Conservation (phyloP, 2,797 vertebrate species). For the Tinamus major region DNA sequence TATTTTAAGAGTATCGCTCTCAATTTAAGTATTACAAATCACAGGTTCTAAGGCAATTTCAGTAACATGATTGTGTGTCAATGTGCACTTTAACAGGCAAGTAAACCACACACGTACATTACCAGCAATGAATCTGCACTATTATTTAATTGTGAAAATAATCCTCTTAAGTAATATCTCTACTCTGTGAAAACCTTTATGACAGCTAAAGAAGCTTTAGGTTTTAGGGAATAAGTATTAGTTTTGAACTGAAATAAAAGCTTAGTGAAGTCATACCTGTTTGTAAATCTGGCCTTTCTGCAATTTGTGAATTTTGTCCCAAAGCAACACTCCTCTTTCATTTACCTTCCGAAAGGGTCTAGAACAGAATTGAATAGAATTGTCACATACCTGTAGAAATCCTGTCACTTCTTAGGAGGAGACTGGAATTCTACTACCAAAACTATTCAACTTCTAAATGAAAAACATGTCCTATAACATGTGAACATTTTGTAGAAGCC, state of each 20-base stretch:
- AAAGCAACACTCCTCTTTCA: conserved; percentile 92
- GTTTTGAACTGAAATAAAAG: not conserved
- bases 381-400: not conserved
- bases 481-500: not conserved
- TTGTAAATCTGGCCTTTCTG: conserved; percentile 98
- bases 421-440: not conserved
- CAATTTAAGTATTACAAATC: not conserved
- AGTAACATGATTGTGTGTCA: not conserved
- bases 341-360: conserved; percentile 97
- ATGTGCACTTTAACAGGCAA: not conserved
- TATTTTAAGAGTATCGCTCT: not conserved
- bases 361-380: not conserved
- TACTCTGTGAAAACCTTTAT: not conserved
- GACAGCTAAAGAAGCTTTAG: not conserved
- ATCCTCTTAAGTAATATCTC: not conserved
- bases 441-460: not conserved
- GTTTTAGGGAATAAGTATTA: not conserved
- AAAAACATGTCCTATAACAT: not conserved
- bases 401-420: not conserved
- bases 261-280: conserved; percentile 83
- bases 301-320: conserved; percentile 95
- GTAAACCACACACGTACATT: not conserved
- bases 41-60: not conserved
- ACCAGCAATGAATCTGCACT: not conserved
- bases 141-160: not conserved